Evolutionary conservation across 2,888 invertebrate species (phyloP).

Genomic region (Glaucopsyche alexis): DNA sequence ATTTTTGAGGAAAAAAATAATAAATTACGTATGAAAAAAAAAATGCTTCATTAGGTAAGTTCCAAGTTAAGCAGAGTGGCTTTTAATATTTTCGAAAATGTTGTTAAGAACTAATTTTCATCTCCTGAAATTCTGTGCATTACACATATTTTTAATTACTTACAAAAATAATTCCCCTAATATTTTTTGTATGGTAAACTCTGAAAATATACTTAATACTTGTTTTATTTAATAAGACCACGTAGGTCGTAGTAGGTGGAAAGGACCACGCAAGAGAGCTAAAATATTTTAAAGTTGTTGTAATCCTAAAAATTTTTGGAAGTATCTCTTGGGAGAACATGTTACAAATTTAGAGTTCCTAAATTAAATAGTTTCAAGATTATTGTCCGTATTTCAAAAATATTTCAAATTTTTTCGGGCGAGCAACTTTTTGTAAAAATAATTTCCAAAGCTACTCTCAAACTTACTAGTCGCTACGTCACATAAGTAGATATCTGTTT

Average conservation of each 20-base stretch:
- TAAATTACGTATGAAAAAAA: neutral
- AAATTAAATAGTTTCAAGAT: neutral
- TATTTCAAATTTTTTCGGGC: neutral
- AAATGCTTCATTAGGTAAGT: neutral
- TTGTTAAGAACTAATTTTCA: too few species aligned
- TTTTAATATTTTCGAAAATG: too few species aligned
- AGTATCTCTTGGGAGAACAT: slow-evolving; percentile 1
- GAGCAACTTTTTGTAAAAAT: neutral
- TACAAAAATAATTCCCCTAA: too few species aligned
- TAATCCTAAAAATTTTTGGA: neutral
- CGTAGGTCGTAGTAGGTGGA: too few species aligned
- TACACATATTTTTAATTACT: too few species aligned
- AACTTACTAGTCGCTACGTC: too few species aligned
- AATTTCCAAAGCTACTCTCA: neutral
- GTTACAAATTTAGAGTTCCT: neutral
- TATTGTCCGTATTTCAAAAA: neutral
- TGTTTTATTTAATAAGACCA: too few species aligned
- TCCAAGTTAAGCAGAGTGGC: neutral
- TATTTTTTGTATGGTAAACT: too few species aligned
- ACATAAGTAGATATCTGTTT: too few species aligned
- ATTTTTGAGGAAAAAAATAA: neutral
- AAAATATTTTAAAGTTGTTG: slow-evolving; percentile 1
- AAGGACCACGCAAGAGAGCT: too few species aligned
- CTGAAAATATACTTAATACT: too few species aligned
- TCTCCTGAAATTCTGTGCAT: too few species aligned